These are phyloP conservation scores for Platyscapa corneri DNA, from an alignment of 1,140 invertebrate genomes.

Conservation along the genomic window DNA sequence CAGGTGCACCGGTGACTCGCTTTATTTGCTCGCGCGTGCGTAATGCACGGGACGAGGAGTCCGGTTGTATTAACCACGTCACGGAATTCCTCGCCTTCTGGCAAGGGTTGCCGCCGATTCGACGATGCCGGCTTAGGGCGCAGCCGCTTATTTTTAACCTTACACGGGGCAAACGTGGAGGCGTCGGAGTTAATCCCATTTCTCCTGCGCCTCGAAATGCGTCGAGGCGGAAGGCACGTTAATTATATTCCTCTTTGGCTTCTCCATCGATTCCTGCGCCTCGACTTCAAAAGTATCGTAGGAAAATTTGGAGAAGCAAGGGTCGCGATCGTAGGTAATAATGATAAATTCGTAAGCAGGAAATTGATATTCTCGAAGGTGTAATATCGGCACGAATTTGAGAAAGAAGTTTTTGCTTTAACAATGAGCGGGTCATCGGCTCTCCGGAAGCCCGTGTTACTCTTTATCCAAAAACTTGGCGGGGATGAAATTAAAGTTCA, in stretches of 20 bases:
- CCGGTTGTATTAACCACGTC: not conserved
- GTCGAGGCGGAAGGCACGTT: too few relatives aligned
- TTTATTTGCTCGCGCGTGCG: slow-evolving; percentile 57
- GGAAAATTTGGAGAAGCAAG: too few relatives aligned
- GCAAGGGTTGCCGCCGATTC: not conserved
- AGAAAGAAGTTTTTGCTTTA: not conserved
- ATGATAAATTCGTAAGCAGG: too few relatives aligned
- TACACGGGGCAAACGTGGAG: too few relatives aligned
- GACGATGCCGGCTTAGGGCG: too few relatives aligned
- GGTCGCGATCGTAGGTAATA: too few relatives aligned
- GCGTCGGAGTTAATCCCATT: too few relatives aligned
- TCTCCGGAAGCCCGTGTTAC: not conserved
- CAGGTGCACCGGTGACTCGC: slow-evolving; percentile 70
- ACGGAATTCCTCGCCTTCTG: not conserved
- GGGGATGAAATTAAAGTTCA: slow-evolving; percentile 8
- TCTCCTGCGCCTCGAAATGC: too few relatives aligned
- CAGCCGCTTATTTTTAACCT: too few relatives aligned
- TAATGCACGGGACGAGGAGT: not conserved
- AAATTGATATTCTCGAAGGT: not conserved
- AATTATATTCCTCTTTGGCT: too few relatives aligned
- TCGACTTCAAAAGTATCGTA: too few relatives aligned
- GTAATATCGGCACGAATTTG: not conserved
- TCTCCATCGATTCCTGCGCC: too few relatives aligned
- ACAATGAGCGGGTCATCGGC: not conserved
- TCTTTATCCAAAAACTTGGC: not conserved